Evolutionary conservation across 2,113 vertebrate genomes (phyloP), one percentile per base, ranked within the genome.

Genomic region (Poeciliopsis prolifica): DNA sequence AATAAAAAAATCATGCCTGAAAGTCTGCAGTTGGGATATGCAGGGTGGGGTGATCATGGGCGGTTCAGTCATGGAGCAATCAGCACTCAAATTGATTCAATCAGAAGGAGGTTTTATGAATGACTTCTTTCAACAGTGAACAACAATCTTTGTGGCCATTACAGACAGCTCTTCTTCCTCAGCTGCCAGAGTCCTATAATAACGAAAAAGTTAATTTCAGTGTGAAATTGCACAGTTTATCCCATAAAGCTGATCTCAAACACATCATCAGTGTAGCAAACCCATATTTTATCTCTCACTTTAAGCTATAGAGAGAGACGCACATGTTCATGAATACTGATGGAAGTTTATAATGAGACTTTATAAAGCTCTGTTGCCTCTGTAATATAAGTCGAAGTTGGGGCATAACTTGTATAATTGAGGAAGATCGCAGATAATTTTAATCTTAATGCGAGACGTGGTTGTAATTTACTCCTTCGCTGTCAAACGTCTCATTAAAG

Each of bases 291-390:
- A 89, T 89, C 86, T 77, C 54, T 60, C 37, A 33, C 71, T 85
- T 81, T 78, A 83, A 88, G 87, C 84, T 78, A 78, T 77, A 79
- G 76, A 62, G 82, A 79, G 60, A 77, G 63, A 5, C 22, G 48
- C 31, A 74, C 87, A 68, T 87, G 89, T 87, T 78, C 83, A 80
- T 87, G 90, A 88, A 89, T 89, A 88, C 91, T 86, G 89, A 90
- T 90, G 67, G 62, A 82, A 72, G 60, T 82, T 87, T 61, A 75
- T 66, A 67, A 85, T 85, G 42, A 35, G 75, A 73, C 72, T 86
- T 82, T 61, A 66, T 63, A 68, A 87, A 82, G 80, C 74, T 64
- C 65, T 77, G 37, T 88, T 87, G 82, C 70, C 65, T 58, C 26
- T 7, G 65, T 84, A 74, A 85, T 83, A 63, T 61, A 81, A 76